Evolutionary conservation across 2,888 invertebrate genomes (phyloP).

Genomic region (Aleiodes leptofemur): DNA sequence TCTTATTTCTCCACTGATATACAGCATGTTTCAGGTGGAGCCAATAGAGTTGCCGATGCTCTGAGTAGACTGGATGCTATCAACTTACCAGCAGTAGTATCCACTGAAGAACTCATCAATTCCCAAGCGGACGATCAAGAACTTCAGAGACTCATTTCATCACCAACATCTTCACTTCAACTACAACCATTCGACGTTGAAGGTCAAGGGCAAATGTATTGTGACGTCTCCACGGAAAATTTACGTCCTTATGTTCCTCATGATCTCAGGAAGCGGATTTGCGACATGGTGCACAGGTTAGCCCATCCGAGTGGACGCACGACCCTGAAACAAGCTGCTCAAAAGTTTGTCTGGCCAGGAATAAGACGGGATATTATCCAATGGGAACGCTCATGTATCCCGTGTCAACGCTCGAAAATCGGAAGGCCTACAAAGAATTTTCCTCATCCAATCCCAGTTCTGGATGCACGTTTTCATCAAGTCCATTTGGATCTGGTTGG

Average conservation of each 20-base stretch:
- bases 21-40: background rate
- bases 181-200: background rate
- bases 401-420: conserved; percentile 66
- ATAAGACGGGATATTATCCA: conserved; percentile 58
- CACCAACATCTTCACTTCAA: too few relatives aligned
- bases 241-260: conserved; percentile 54
- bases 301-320: conserved; percentile 54
- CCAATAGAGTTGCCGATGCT: conserved; percentile 26
- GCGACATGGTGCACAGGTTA: conserved; percentile 48
- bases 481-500: conserved; percentile 41
- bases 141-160: background rate
- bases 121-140: conserved; percentile 20
- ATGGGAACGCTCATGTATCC: conserved; percentile 51
- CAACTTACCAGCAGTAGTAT: conserved; percentile 21
- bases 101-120: background rate
- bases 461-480: conserved; percentile 25
- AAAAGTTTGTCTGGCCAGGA: conserved; percentile 60
- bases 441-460: conserved; percentile 17
- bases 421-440: conserved; percentile 55
- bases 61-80: conserved; percentile 30
- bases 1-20: conserved; percentile 31
- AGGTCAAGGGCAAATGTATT: conserved; percentile 40
- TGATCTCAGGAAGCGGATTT: conserved; percentile 21
- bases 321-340: conserved; percentile 50
- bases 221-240: conserved; percentile 44